These are phyloP conservation scores for Trypoxylon attenuatum DNA, from an alignment of 2,888 invertebrate species.

Conservation along the genomic window DNA sequence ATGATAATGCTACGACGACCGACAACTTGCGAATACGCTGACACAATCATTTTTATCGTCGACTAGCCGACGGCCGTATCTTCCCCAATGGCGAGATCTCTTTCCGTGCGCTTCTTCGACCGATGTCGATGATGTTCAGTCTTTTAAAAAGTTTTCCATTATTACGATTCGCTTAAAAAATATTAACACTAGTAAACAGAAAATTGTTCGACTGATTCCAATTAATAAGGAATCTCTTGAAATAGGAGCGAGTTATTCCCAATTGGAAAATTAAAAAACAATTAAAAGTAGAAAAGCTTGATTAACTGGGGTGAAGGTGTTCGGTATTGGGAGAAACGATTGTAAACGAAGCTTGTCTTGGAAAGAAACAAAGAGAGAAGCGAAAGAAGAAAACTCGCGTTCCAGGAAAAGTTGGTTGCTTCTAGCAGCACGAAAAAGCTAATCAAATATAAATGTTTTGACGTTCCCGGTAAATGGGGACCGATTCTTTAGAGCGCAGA, in stretches of 20 bases:
- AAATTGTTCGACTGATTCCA: background rate
- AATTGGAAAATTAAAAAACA: no score
- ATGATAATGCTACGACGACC: slow-evolving; percentile 15
- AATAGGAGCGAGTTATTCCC: no score
- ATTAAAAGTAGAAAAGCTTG: no score
- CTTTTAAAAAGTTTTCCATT: background rate
- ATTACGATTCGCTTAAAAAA: background rate
- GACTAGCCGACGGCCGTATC: no score
- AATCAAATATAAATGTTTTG: slow-evolving; percentile 44
- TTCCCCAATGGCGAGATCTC: background rate
- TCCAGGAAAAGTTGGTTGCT: background rate
- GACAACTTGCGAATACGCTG: slow-evolving; percentile 11
- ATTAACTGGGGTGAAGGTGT: slow-evolving; percentile 11
- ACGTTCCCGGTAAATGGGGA: slow-evolving; percentile 42
- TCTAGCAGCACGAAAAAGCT: slow-evolving; percentile 4
- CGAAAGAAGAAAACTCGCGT: background rate
- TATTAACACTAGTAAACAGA: background rate
- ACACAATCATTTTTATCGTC: slow-evolving; percentile 21
- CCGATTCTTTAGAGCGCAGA: slow-evolving; percentile 40
- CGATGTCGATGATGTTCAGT: background rate
- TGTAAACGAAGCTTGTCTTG: no score
- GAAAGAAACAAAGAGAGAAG: no score
- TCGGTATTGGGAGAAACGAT: no score
- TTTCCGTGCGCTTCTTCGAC: background rate
- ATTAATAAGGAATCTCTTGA: no score